These are phyloP conservation scores for Zenarchopterus dispar DNA, from an alignment of 2,797 vertebrate genomes.

Conservation along the genomic window DNA sequence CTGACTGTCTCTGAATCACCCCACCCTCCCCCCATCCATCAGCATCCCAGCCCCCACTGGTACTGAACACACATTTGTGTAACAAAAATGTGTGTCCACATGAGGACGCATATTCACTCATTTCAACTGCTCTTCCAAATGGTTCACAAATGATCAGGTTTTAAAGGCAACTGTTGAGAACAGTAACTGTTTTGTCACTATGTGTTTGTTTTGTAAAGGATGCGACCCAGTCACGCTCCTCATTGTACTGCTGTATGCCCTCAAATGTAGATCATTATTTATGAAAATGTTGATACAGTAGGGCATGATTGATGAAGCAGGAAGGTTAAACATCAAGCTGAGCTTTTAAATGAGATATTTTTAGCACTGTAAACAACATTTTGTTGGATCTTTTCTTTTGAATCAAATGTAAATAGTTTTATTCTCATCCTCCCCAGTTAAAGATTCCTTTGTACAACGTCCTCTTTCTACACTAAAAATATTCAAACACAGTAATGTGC, in stretches of 20 bases:
- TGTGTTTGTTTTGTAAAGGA: not conserved
- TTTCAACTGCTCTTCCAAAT: too few relatives aligned
- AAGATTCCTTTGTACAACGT: too few relatives aligned
- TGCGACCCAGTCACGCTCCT: not conserved
- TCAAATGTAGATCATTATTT: slow-evolving; percentile 12
- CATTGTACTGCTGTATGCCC: not conserved
- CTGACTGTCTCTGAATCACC: slow-evolving; percentile 63
- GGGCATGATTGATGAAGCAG: not conserved
- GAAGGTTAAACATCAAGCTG: not conserved
- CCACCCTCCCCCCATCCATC: slow-evolving; percentile 18
- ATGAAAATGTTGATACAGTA: slow-evolving; percentile 18
- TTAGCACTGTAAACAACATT: not conserved
- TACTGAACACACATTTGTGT: slow-evolving; percentile 27
- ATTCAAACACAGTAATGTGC: too few relatives aligned
- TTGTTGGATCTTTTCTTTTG: not conserved
- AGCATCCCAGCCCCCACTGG: slow-evolving; percentile 30
- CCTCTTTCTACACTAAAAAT: too few relatives aligned
- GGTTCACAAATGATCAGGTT: too few relatives aligned
- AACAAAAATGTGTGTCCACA: slow-evolving; percentile 31
- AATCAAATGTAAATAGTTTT: too few relatives aligned
- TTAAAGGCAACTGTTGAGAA: too few relatives aligned
- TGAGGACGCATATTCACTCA: not conserved
- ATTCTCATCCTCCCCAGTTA: too few relatives aligned
- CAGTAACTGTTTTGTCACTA: not conserved
- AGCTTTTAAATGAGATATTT: slow-evolving; percentile 5